Conservation (phyloP, 2,888 invertebrate genomes). For the Ceramica pisi region DNA sequence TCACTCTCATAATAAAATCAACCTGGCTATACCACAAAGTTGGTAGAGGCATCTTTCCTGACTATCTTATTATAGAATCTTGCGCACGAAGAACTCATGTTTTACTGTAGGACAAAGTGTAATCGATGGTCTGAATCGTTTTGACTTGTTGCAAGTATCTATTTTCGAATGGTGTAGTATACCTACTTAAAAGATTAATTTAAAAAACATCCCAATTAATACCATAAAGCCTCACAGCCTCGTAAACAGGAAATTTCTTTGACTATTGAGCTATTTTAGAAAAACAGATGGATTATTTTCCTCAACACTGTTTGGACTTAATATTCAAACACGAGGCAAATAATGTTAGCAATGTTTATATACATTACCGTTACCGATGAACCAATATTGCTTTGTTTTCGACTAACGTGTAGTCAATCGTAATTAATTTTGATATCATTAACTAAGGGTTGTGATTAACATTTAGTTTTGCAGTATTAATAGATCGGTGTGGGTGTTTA, state of each 20-base stretch:
- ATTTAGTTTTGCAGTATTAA: conserved; percentile 10
- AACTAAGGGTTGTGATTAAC: conserved; percentile 20
- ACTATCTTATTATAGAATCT: too few relatives aligned
- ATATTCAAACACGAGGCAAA: conserved; percentile 10
- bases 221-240: background rate
- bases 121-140: too few relatives aligned
- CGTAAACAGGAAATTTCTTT: background rate
- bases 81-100: too few relatives aligned
- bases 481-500: background rate
- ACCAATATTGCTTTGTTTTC: conserved; percentile 42
- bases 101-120: too few relatives aligned
- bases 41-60: too few relatives aligned
- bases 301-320: background rate
- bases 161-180: too few relatives aligned
- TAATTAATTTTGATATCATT: conserved; percentile 37
- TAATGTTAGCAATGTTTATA: conserved; percentile 31
- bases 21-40: too few relatives aligned
- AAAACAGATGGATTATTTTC: background rate
- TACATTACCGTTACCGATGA: conserved; percentile 16
- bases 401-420: conserved; percentile 16
- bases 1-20: too few relatives aligned
- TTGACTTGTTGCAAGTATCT: too few relatives aligned
- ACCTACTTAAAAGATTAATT: too few relatives aligned
- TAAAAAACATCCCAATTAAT: background rate
- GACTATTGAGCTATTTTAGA: background rate